Conservation (phyloP, 2,113 vertebrate species). For the Limnothrissa miodon region DNA sequence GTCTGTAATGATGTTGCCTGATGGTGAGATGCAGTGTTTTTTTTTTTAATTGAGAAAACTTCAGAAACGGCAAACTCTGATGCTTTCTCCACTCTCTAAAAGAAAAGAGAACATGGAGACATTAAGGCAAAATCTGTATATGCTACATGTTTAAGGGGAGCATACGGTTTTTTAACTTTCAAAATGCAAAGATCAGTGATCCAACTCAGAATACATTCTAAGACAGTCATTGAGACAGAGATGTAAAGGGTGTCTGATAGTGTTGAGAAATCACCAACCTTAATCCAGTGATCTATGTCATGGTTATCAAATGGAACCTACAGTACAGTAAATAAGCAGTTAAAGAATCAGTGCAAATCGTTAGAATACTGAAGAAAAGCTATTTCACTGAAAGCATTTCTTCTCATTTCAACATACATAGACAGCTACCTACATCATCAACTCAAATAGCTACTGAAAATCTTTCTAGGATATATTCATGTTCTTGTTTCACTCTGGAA, state of each 20-base stretch:
- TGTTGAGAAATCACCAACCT: constrained; percentile 59
- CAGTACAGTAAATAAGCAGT: constrained; percentile 8
- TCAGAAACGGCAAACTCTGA: constrained; percentile 78
- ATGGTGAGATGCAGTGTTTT: constrained; percentile 40
- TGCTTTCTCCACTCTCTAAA: constrained; percentile 74
- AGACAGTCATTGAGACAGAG: neutral
- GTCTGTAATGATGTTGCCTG: constrained; percentile 62
- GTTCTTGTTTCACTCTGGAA: constrained; percentile 24
- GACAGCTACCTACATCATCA: neutral
- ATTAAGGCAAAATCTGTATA: neutral
- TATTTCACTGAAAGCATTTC: neutral
- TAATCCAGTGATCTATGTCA: constrained; percentile 70
- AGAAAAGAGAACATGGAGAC: constrained; percentile 1
- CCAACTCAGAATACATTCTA: neutral
- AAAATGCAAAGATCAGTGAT: neutral
- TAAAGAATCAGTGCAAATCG: neutral
- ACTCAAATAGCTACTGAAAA: neutral
- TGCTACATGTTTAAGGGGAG: too few species aligned
- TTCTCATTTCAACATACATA: neutral
- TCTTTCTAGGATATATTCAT: neutral
- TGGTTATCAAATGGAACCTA: constrained; percentile 61
- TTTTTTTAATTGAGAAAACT: constrained; percentile 65
- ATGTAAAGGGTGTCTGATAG: neutral
- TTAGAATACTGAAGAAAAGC: neutral
- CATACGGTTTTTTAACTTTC: too few species aligned